phyloP scores from a whole-genome alignment of 2,113 vertebrate species.

The Pluvialis apricaria region DNA sequence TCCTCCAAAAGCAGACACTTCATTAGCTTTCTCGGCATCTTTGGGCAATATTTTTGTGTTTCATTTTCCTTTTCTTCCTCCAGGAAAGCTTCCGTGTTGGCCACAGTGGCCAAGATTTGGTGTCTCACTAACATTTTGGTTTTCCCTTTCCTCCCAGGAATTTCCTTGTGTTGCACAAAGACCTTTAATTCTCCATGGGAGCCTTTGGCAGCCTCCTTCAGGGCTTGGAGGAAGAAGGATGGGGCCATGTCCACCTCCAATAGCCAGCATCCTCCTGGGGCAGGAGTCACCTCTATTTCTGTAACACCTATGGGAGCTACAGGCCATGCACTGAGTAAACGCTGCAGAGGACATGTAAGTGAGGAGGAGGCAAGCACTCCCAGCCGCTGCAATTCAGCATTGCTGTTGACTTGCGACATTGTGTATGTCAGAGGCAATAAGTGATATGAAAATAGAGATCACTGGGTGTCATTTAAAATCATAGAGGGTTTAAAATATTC shows the following conservation, averaged over 20 bases:
- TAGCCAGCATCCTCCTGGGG: neutral
- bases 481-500: neutral
- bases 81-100: neutral
- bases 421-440: conserved; percentile 1
- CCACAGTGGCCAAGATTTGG: neutral
- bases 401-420: neutral
- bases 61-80: neutral
- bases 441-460: neutral
- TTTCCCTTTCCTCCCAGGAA: neutral
- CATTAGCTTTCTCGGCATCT: neutral
- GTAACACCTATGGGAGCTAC: neutral
- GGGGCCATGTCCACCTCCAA: neutral
- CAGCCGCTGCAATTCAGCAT: neutral
- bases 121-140: neutral
- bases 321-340: neutral
- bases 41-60: neutral
- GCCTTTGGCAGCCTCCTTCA: neutral
- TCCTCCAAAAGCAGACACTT: neutral
- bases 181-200: neutral
- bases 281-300: neutral
- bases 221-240: neutral
- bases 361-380: neutral
- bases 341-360: neutral
- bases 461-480: neutral
- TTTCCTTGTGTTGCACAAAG: neutral